phyloP scores from a whole-genome alignment of 2,797 vertebrate species.

The Tiaroga cobitis region DNA sequence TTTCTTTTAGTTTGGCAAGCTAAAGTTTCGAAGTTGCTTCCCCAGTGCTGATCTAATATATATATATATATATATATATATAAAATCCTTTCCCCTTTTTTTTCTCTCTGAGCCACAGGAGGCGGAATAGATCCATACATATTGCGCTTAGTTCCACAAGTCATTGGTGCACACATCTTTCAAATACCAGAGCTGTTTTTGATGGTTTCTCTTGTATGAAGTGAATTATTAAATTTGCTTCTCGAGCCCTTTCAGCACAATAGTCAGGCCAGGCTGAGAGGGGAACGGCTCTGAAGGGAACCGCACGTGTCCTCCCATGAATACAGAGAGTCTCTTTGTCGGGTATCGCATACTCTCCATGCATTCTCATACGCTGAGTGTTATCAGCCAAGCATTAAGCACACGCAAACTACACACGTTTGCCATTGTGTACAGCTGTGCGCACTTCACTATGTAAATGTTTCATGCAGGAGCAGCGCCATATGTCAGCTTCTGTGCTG shows the following conservation, averaged over 20 bases:
- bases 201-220: conserved; percentile 39
- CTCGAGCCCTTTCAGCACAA: conserved; percentile 17
- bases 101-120: neutral
- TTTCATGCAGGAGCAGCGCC: neutral
- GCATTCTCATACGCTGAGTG: neutral
- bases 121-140: neutral
- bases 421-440: conserved; percentile 17
- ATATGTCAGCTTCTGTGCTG: conserved; percentile 8
- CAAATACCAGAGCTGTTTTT: conserved; percentile 38
- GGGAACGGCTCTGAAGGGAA: neutral
- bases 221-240: conserved; percentile 50
- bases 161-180: conserved; percentile 26
- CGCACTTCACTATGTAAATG: conserved; percentile 37
- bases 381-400: neutral
- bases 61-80: too few relatives aligned
- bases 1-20: neutral
- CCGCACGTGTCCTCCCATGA: neutral
- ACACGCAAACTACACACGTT: neutral
- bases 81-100: neutral
- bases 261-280: conserved; percentile 25
- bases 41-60: neutral
- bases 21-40: neutral
- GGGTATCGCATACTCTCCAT: neutral
- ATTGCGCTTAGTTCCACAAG: neutral
- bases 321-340: conserved; percentile 25